Base-by-base conservation (phyloP, 2,888 invertebrate species). In the Acrocera orbiculus region DNA sequence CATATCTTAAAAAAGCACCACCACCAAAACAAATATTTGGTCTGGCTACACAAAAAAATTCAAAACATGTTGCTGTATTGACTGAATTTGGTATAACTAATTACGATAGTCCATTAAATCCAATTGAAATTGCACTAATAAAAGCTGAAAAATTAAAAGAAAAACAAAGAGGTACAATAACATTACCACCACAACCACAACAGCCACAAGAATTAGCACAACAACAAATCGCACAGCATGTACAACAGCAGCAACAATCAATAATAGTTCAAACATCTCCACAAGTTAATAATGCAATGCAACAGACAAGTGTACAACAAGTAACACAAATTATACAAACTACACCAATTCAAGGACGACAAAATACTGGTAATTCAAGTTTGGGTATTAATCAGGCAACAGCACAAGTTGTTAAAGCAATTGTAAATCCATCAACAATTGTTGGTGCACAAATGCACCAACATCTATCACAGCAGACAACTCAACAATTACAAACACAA, bases 71-170 rank as follows among this genome's bases (percentile, higher is more conserved):
- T 16, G 77, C 79, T 30, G 75, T 87, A 39, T 63, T 92, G 47
- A 72, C 71, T 37, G 90, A 89, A 44, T 77, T 76, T 53, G 83
- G 82, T 22, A 79, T 95, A 38, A 68, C 67, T 40, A 76, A 76
- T 47, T 81, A 86, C 52, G 92, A 93, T 48, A 70, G 69, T 52
- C 90, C 92, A 5, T 64, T 85, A 31, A 66, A 76, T 44, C 89
- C 92, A 1, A 70, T 78, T 44, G 82, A 83, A 48, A 77, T 87
- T 32, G 86, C 85, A 11, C 62, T 70, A 16, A 69, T 76, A 38
- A 69, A 86, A 49, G 83, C 85, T 11, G 89, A 89, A 50, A 71
- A 90, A 46, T 73, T 89, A 43, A 49, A 82, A 9, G 74, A 80
- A 50, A 89, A 86, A 51, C 85, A 86, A 56, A 67, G 74, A 41